Evolutionary conservation across 2,797 vertebrate species (phyloP), one percentile per base, ranked within the genome.

Genomic region (Sebastes kiyomatsui): DNA sequence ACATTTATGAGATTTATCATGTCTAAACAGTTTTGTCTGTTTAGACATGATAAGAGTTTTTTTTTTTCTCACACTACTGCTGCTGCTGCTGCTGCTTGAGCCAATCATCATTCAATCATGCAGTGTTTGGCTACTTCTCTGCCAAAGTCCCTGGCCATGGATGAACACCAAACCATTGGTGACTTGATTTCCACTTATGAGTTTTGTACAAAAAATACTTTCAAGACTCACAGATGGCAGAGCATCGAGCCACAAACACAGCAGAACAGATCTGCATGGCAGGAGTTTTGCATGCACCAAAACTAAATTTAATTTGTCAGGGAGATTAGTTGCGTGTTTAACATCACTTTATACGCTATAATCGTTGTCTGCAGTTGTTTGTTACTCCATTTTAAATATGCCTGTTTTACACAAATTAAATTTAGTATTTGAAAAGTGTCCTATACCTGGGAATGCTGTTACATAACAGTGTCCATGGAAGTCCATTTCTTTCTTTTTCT

Each of bases 1-100:
- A 60, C 20, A 76, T 61, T 67, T 62, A 14, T 72, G 55, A 58
- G 13, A 52, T 66, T 30, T 33, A 67, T 49, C 23, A 33, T 25
- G 12, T 55, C 65, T 27, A 30, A 66, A 46, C 38, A 55, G 61
- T 76, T 67, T 67, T 18, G 59, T 25, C 86, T 91, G 91, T 82
- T 89, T 16, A 67, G 70, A 81, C 77, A 85, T 67, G 92, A 93
- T 91, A 92, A 93, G 84, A 88, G 75, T 7, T 61, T 22, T 80
- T 83, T 82, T 80, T 83, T 82, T 80, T 30, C 76, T 81, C 71
- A 62, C 79, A 33, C 33, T 75, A 14, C 33, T 38, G 33, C 33
- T 35, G 32, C 55, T 77, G 65, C 60, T 67, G 65, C 61, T 67
- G 67, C 84, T 76, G 77, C 81, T 70, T 65, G 58, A 85, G 78